A percentile compares a stretch with the other conserved stretches of the same genome.
phyloP scores from a whole-genome alignment of 1,140 invertebrate genomes.

The Eupeodes corollae region DNA sequence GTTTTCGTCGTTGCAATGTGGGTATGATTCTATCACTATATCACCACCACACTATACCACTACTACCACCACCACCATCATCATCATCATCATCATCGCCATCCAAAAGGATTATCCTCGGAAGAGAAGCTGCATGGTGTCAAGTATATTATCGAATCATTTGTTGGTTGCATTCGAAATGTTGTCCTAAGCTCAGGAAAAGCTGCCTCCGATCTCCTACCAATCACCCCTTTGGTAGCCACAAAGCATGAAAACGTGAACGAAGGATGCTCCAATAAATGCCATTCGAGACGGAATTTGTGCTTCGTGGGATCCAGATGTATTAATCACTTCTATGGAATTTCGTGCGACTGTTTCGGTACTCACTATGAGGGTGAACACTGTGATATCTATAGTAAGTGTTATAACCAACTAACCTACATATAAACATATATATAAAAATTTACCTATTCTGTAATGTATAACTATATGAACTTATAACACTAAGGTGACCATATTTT shows the following conservation, averaged over 20 bases:
- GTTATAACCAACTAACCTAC: constrained; percentile 7
- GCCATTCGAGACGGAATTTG: constrained; percentile 63
- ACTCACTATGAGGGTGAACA: constrained; percentile 79
- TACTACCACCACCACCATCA: background rate
- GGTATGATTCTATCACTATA: too few species aligned
- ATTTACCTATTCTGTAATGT: too few species aligned
- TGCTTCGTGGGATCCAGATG: constrained; percentile 74
- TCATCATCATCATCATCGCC: background rate
- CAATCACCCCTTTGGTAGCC: constrained; percentile 67
- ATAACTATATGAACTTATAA: too few species aligned
- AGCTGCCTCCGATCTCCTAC: constrained; percentile 64
- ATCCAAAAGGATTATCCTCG: constrained; percentile 59
- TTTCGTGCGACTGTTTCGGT: constrained; percentile 83
- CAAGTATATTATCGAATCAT: constrained; percentile 83
- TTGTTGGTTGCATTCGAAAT: constrained; percentile 81
- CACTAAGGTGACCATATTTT: too few species aligned
- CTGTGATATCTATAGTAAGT: constrained; percentile 82
- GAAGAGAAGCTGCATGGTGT: constrained; percentile 75
- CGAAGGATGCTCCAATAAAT: constrained; percentile 73
- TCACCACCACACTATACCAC: too few species aligned
- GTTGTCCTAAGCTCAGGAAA: constrained; percentile 72
- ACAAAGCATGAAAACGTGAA: constrained; percentile 78
- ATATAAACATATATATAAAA: too few species aligned
- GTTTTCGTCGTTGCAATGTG: too few species aligned
- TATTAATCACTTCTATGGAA: constrained; percentile 77